These are phyloP conservation scores for Syndactyla subalaris DNA, from an alignment of 2,797 vertebrate genomes.

Conservation along the genomic window DNA sequence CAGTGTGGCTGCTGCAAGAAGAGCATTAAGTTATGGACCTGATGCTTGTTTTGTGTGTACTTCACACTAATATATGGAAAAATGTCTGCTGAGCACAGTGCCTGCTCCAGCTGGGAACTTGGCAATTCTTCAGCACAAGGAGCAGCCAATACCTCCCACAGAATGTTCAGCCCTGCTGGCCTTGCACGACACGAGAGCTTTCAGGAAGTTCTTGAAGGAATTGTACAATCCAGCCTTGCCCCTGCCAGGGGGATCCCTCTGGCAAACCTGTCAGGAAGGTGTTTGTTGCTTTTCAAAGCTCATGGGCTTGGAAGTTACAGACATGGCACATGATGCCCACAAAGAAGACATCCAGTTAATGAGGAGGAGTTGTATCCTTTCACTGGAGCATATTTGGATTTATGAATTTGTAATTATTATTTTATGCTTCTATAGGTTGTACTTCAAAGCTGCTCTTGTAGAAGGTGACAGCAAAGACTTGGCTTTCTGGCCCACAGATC, in stretches of 20 bases:
- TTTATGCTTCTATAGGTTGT: neutral
- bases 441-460: neutral
- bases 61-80: conserved; percentile 4
- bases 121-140: neutral
- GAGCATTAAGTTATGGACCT: neutral
- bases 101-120: conserved; percentile 25
- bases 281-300: neutral
- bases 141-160: conserved; percentile 25
- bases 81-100: neutral
- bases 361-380: neutral
- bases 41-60: neutral
- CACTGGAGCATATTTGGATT: neutral
- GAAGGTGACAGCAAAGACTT: neutral
- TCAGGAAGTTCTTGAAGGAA: neutral
- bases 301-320: neutral
- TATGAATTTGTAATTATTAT: neutral
- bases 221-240: neutral
- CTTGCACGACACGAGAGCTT: neutral
- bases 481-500: neutral
- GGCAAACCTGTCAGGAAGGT: neutral
- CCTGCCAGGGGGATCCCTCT: neutral
- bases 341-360: neutral
- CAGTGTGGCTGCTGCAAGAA: neutral
- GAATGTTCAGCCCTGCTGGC: neutral
- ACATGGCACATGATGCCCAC: neutral